Evolutionary conservation across 2,797 vertebrate species (phyloP).

Genomic region (Rhinichthys osculus): DNA sequence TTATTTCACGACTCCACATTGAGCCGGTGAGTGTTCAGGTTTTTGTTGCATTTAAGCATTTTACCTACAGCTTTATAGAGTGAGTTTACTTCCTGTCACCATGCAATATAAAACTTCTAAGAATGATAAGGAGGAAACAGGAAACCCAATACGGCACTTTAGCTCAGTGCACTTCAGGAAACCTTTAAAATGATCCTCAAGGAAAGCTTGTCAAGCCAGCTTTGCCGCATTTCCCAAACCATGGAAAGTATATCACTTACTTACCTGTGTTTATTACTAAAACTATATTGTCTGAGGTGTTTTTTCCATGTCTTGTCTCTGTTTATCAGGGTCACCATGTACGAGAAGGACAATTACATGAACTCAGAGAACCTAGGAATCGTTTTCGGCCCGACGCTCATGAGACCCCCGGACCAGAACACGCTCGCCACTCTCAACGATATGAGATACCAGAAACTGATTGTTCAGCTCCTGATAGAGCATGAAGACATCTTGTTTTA

Average conservation of each 20-base stretch:
- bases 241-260: background rate
- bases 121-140: constrained; percentile 6
- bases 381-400: constrained; percentile 96
- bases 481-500: constrained; percentile 98
- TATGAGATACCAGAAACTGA: constrained; percentile 97
- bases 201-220: constrained; percentile 20
- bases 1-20: background rate
- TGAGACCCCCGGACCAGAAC: constrained; percentile 95
- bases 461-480: constrained; percentile 96
- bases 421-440: constrained; percentile 94
- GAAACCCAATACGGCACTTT: constrained; percentile 23
- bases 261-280: background rate
- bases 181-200: background rate
- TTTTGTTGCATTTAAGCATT: constrained; percentile 25
- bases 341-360: constrained; percentile 98
- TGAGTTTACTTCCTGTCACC: constrained; percentile 21
- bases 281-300: background rate
- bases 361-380: constrained; percentile 97
- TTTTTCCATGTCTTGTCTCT: background rate
- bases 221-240: constrained; percentile 18
- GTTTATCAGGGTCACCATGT: constrained; percentile 87
- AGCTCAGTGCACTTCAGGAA: background rate
- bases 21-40: constrained; percentile 20
- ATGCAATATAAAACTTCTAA: constrained; percentile 29
- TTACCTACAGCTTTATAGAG: background rate